Evolutionary conservation across 2,888 invertebrate genomes (phyloP).

Genomic region (Oscheius myriophilus): DNA sequence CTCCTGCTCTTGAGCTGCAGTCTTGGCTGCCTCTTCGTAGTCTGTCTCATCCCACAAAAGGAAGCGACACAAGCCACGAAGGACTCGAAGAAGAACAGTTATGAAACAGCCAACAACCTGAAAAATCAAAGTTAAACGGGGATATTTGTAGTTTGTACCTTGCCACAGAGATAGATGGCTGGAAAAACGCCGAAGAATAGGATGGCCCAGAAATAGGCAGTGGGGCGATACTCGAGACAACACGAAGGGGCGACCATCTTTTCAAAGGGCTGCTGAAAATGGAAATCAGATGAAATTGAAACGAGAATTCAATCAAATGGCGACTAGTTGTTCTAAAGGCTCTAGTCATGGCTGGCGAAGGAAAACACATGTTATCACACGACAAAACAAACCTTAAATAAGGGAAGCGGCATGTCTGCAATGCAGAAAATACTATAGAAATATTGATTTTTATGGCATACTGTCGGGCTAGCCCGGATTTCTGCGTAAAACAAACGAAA

Average conservation of each 20-base stretch:
- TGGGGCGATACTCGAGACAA: constrained; percentile 45
- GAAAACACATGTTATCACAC: constrained; percentile 6
- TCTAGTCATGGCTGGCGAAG: constrained; percentile 6
- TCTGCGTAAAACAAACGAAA: too few species aligned
- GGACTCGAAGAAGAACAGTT: constrained; percentile 15
- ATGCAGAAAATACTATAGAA: too few species aligned
- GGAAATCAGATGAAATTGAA: background rate
- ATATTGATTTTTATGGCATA: too few species aligned
- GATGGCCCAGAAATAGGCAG: constrained; percentile 34
- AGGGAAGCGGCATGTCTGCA: background rate
- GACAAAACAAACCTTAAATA: constrained; percentile 3
- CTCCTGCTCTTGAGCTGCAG: constrained; percentile 10
- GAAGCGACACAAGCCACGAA: constrained; percentile 20
- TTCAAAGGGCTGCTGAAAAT: background rate
- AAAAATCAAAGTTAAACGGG: background rate
- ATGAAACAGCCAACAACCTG: constrained; percentile 25
- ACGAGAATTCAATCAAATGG: background rate
- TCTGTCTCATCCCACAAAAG: constrained; percentile 24
- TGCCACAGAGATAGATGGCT: constrained; percentile 38
- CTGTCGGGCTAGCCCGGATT: too few species aligned
- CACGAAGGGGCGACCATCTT: constrained; percentile 42
- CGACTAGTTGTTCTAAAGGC: background rate
- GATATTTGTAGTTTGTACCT: constrained; percentile 22
- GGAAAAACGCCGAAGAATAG: constrained; percentile 44
- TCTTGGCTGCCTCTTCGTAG: constrained; percentile 20